Evolutionary conservation across 2,113 vertebrate species (phyloP).

Genomic region (Hippocampus guttulatus): DNA sequence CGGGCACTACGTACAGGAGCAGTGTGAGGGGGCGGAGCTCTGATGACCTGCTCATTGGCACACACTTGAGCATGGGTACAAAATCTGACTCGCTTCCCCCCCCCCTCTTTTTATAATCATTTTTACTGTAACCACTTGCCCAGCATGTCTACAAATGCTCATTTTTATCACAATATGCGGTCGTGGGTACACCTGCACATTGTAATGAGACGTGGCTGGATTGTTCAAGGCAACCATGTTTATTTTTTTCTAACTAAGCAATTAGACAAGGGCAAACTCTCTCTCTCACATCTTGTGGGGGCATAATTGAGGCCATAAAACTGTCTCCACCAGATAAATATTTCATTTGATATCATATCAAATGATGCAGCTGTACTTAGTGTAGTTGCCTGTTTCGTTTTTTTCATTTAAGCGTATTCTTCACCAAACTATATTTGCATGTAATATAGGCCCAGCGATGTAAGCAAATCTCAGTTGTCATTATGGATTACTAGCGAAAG

Average conservation of each 20-base stretch:
- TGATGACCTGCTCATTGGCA: constrained; percentile 80
- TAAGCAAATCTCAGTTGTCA: not conserved
- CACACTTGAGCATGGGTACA: constrained; percentile 73
- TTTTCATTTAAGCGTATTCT: too few relatives aligned
- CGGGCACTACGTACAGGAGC: constrained; percentile 77
- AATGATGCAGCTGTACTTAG: too few relatives aligned
- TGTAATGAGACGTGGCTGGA: too few relatives aligned
- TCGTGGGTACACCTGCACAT: not conserved
- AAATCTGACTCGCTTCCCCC: not conserved
- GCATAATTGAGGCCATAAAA: too few relatives aligned
- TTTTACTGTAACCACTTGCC: not conserved
- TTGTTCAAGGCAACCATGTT: not conserved
- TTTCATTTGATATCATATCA: too few relatives aligned
- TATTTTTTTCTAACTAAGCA: not conserved
- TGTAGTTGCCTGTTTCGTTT: too few relatives aligned
- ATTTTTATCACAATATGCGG: not conserved
- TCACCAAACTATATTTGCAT: too few relatives aligned
- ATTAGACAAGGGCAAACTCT: not conserved
- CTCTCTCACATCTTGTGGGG: too few relatives aligned
- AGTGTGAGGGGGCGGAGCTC: constrained; percentile 78
- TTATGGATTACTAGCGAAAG: not conserved
- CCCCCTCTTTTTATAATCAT: not conserved
- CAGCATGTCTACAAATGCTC: not conserved
- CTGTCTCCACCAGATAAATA: too few relatives aligned
- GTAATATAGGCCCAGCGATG: not conserved